A percentile compares a stretch with the other conserved stretches of the same genome.
Evolutionary conservation across 1,140 invertebrate genomes (phyloP).

Genomic region (Periplaneta americana): DNA sequence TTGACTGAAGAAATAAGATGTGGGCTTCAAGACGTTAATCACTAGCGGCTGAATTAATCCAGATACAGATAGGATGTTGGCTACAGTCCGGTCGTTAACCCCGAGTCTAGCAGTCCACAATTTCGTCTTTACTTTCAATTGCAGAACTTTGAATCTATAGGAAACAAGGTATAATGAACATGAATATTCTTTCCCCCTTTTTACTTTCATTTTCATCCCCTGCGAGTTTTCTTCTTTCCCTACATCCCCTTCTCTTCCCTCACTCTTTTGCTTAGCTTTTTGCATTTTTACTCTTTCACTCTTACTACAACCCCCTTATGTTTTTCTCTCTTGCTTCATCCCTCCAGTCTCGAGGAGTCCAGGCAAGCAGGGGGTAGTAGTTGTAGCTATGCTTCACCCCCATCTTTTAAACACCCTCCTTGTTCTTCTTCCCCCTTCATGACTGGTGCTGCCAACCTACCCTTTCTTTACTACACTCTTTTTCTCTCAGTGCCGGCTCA

Average conservation of each 20-base stretch:
- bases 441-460: background rate
- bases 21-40: too few species aligned
- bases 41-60: too few species aligned
- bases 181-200: background rate
- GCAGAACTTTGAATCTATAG: background rate
- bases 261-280: background rate
- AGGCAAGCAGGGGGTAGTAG: too few species aligned
- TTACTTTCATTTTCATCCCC: background rate
- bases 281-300: background rate
- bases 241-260: background rate
- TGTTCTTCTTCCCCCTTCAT: background rate
- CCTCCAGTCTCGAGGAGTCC: background rate
- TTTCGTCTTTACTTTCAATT: background rate
- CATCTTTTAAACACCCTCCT: background rate
- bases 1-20: too few species aligned
- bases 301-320: background rate
- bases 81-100: background rate
- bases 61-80: too few species aligned
- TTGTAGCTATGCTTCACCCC: background rate
- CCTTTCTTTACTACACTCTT: background rate
- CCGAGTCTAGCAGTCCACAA: background rate
- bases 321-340: background rate
- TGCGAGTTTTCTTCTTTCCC: background rate
- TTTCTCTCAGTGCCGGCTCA: background rate
- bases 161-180: background rate